phyloP scores from a whole-genome alignment of 2,113 vertebrate species.

The Parus major region DNA sequence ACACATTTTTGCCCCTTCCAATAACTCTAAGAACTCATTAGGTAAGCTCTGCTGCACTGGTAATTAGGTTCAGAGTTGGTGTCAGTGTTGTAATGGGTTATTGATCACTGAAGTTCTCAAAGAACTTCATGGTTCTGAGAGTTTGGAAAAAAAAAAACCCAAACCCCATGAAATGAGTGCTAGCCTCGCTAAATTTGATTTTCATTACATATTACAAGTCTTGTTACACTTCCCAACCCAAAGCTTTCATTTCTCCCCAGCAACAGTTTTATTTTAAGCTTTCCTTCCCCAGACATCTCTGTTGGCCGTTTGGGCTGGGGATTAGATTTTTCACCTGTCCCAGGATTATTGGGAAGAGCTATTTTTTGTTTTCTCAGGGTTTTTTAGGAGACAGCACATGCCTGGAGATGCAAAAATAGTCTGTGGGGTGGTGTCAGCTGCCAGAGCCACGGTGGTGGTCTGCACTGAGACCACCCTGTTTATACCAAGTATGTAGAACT shows the following conservation, averaged over 20 bases:
- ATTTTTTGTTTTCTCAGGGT: neutral
- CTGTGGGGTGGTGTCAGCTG: neutral
- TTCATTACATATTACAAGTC: constrained; percentile 44
- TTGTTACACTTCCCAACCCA: neutral
- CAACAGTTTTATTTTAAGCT: constrained; percentile 49
- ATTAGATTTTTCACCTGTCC: constrained; percentile 24
- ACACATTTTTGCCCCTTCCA: neutral
- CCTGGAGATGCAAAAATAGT: constrained; percentile 8
- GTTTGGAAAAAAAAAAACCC: neutral
- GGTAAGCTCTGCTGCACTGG: neutral
- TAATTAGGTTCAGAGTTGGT: constrained; percentile 36
- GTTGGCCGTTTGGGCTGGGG: neutral
- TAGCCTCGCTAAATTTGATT: constrained; percentile 49
- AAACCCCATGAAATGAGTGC: neutral
- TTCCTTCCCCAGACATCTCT: neutral
- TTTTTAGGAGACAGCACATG: neutral
- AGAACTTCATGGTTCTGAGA: constrained; percentile 35
- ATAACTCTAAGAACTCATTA: constrained; percentile 23
- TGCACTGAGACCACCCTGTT: neutral
- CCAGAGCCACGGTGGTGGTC: neutral
- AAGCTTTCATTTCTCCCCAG: constrained; percentile 15
- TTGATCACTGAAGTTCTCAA: constrained; percentile 55
- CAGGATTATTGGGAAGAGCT: neutral
- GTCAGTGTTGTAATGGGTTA: constrained; percentile 63
- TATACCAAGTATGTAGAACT: fast-evolving